Conservation (phyloP, 2,888 invertebrate species). For the Notocelia uddmanniana region DNA sequence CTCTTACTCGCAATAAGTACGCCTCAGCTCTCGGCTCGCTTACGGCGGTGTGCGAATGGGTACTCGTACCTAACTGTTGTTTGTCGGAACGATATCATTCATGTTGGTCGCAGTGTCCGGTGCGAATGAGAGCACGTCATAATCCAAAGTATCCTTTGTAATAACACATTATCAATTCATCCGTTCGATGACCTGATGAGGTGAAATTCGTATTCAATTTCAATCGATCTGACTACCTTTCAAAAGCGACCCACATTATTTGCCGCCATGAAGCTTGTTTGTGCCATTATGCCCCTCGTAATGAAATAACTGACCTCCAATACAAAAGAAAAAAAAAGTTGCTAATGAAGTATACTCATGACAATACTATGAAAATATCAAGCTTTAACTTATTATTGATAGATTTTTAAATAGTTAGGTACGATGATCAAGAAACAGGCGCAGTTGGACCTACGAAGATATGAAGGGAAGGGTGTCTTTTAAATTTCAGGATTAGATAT, state of each 20-base stretch:
- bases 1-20: no score
- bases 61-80: conserved; percentile 16
- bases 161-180: conserved; percentile 27
- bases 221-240: conserved; percentile 36
- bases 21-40: conserved; percentile 2
- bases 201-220: conserved; percentile 44
- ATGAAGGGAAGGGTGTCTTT: no score
- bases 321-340: background rate
- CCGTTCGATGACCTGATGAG: conserved; percentile 35
- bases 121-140: conserved; percentile 15
- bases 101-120: conserved; percentile 9
- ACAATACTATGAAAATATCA: no score
- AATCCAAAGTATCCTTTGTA: conserved; percentile 21
- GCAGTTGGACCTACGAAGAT: no score
- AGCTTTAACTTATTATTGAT: no score
- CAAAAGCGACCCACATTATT: conserved; percentile 38
- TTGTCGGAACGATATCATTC: background rate
- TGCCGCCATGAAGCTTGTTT: conserved; percentile 16
- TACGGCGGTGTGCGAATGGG: background rate
- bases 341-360: no score
- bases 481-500: no score
- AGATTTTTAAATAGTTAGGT: no score
- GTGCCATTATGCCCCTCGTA: conserved; percentile 8
- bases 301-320: background rate
- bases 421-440: no score